These are phyloP conservation scores for Polydrusus pterygomalis DNA, from an alignment of 2,888 invertebrate genomes.

Conservation along the genomic window DNA sequence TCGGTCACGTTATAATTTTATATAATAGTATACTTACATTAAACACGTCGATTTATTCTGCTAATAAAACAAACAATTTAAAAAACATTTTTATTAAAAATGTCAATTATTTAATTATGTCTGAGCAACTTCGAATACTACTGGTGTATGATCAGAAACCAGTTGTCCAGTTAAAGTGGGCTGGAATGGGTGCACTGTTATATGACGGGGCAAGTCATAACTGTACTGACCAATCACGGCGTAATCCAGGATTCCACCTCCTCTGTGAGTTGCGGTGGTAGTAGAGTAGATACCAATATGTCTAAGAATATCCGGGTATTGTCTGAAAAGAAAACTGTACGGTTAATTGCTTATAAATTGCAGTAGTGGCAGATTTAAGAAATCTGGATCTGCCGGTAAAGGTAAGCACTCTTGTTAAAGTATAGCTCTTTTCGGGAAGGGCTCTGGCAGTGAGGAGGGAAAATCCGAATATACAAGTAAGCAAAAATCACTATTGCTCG, in stretches of 20 bases:
- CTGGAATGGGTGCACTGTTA: conserved; percentile 13
- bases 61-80: no score
- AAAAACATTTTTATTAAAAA: neutral
- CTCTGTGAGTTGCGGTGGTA: conserved; percentile 13
- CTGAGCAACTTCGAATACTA: conserved; percentile 16
- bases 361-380: neutral
- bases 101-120: neutral
- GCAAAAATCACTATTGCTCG: no score
- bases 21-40: no score
- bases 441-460: no score
- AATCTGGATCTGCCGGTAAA: no score
- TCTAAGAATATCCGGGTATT: conserved; percentile 18
- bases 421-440: no score
- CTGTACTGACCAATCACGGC: conserved; percentile 34
- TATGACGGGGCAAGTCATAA: conserved; percentile 18
- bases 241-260: conserved; percentile 22
- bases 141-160: conserved; percentile 26
- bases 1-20: no score
- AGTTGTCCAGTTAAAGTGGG: conserved; percentile 21
- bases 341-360: neutral
- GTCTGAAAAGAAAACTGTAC: conserved; percentile 1
- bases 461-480: no score
- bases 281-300: conserved; percentile 23
- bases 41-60: no score
- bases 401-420: no score